Base-by-base conservation (phyloP, 2,888 invertebrate species). In the Dione juno region DNA sequence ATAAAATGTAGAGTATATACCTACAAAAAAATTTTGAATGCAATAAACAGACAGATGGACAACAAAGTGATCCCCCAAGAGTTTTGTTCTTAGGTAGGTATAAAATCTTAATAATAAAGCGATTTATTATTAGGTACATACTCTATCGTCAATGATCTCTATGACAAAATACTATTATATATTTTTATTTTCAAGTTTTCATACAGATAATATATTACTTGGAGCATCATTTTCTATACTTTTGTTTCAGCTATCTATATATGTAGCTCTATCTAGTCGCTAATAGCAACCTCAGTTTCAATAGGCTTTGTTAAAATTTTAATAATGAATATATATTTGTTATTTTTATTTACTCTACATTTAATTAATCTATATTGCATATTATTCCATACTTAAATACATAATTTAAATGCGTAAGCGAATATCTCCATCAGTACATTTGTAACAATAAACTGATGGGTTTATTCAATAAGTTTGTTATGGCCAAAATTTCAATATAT, bases 241-340 rank as follows among this genome's bases (percentile, higher is more conserved):
- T 19, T 41, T 58, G 58, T 58, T 57, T 14, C 2, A 41, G 19
- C 7, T 3, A 9, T 19, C 58, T n/a, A n/a, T n/a, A 58, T 14
- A 14, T 58, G 19, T 41, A 28, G 37, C 37, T 37, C 37, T 57
- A 58, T 41, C 19, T 41, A 41, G 19, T 58, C 19, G 16, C 58
- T 58, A 21, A 14, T 41, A 58, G 41, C 41, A 16, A 41, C 41
- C 58, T 40, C 58, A 13, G 19, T 41, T 41, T 40, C 19, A 58
- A 58, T 58, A 41, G 58, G 19, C 58, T 19, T 19, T 58, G 41
- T 41, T 41, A 19, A 40, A 58, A 58, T 19, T 58, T 41, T 40
- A 58, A 58, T 40, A 1, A 41, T 40, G 19, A 48, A 63, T 10
- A 35, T 21, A 11, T 63, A 63, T 63, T 43, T 45, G 19, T 14